Evolutionary conservation across 2,888 invertebrate genomes (phyloP).

Genomic region (Dione vanillae): DNA sequence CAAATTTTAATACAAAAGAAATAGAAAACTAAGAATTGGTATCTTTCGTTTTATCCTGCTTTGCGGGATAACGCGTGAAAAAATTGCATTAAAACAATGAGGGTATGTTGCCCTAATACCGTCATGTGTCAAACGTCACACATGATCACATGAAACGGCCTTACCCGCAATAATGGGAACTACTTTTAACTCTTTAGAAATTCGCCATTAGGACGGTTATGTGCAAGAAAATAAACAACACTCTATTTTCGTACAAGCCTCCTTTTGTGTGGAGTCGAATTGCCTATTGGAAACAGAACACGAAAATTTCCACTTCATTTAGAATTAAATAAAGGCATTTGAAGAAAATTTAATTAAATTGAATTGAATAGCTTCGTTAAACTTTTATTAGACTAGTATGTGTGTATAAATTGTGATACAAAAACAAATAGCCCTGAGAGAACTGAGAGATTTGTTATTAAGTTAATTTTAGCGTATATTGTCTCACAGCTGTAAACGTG

Average conservation of each 20-base stretch:
- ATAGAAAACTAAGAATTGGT: too few relatives aligned
- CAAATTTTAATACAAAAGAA: too few relatives aligned
- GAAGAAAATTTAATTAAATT: too few relatives aligned
- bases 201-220: slow-evolving; percentile 8
- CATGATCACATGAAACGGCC: slow-evolving; percentile 31
- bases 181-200: slow-evolving; percentile 5
- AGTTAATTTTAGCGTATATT: too few relatives aligned
- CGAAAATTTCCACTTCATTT: not conserved
- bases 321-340: too few relatives aligned
- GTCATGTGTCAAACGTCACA: slow-evolving; percentile 36
- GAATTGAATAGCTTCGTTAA: not conserved
- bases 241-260: slow-evolving; percentile 3
- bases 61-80: not conserved
- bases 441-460: too few relatives aligned
- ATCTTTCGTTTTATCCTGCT: not conserved
- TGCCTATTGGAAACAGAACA: not conserved
- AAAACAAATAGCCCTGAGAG: too few relatives aligned
- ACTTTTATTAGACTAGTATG: not conserved
- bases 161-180: not conserved
- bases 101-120: slow-evolving; percentile 19
- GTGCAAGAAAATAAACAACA: slow-evolving; percentile 10
- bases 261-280: slow-evolving; percentile 6
- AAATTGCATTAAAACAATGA: not conserved
- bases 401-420: too few relatives aligned
- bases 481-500: too few relatives aligned